Conservation (phyloP, 2,888 invertebrate species). For the Sepiola atlantica region DNA sequence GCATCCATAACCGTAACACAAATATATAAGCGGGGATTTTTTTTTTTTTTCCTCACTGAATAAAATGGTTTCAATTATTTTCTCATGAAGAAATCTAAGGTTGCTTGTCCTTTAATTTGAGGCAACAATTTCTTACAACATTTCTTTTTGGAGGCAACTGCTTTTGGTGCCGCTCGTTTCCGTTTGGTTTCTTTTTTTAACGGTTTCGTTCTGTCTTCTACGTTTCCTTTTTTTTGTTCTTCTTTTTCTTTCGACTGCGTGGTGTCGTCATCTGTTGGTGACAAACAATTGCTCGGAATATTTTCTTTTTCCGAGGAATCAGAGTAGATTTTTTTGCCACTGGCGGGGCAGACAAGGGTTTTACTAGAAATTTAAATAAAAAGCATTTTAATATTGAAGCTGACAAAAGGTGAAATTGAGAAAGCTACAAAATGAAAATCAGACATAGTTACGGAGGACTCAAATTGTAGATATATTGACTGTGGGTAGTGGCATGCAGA, state of each 20-base stretch:
- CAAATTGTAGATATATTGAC: too few relatives aligned
- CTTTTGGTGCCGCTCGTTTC: slow-evolving; percentile 52
- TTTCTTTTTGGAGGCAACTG: slow-evolving; percentile 55
- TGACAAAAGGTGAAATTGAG: too few relatives aligned
- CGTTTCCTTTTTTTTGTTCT: background rate
- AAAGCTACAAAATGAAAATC: too few relatives aligned
- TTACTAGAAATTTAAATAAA: slow-evolving; percentile 57
- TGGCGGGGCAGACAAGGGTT: slow-evolving; percentile 60
- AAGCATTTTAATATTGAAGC: background rate
- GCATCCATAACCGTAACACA: too few relatives aligned
- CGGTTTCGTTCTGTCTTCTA: background rate
- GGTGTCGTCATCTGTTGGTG: background rate
- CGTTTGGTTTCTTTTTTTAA: background rate
- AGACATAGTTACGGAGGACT: too few relatives aligned
- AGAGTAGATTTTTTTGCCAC: slow-evolving; percentile 52
- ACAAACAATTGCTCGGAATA: background rate
- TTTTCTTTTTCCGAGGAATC: background rate
- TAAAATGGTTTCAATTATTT: background rate
- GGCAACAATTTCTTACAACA: slow-evolving; percentile 62
- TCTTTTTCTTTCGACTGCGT: background rate
- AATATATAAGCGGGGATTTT: too few relatives aligned
- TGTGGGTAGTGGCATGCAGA: too few relatives aligned
- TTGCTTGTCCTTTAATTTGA: slow-evolving; percentile 65
- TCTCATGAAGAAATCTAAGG: background rate
- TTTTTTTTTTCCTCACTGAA: background rate